phyloP scores from a whole-genome alignment of 2,113 vertebrate species.

The Mustelus asterias region DNA sequence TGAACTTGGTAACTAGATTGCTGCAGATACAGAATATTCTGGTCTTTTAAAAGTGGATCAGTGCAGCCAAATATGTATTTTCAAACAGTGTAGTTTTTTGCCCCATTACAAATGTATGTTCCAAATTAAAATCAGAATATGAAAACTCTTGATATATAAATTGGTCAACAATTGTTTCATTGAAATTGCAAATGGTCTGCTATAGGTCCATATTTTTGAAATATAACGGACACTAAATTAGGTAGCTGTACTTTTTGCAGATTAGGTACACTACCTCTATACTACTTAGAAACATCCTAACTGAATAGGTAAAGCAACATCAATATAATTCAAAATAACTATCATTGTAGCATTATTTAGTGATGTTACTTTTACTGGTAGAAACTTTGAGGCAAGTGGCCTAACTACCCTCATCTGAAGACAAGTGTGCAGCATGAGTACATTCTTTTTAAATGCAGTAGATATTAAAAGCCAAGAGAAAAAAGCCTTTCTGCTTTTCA shows the following conservation, averaged over 20 bases:
- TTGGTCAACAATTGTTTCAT: neutral
- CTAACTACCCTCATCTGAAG: neutral
- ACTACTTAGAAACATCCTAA: neutral
- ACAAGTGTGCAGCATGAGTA: neutral
- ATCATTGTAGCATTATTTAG: neutral
- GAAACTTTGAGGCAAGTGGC: neutral
- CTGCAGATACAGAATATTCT: neutral
- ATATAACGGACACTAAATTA: neutral
- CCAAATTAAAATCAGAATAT: neutral
- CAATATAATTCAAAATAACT: neutral
- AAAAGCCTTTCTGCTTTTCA: neutral
- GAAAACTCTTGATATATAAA: neutral
- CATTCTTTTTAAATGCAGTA: neutral
- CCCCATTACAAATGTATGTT: neutral
- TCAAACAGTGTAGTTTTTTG: neutral
- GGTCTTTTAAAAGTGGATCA: neutral
- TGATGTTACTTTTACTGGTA: neutral
- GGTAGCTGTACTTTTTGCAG: neutral
- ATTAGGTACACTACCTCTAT: neutral
- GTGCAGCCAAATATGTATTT: neutral
- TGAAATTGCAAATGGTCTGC: neutral
- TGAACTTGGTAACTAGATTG: neutral
- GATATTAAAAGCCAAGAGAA: neutral
- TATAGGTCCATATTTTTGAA: neutral
- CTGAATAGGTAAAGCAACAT: neutral